These are phyloP conservation scores for Hemithea aestivaria DNA, from an alignment of 2,888 invertebrate species.

Conservation along the genomic window DNA sequence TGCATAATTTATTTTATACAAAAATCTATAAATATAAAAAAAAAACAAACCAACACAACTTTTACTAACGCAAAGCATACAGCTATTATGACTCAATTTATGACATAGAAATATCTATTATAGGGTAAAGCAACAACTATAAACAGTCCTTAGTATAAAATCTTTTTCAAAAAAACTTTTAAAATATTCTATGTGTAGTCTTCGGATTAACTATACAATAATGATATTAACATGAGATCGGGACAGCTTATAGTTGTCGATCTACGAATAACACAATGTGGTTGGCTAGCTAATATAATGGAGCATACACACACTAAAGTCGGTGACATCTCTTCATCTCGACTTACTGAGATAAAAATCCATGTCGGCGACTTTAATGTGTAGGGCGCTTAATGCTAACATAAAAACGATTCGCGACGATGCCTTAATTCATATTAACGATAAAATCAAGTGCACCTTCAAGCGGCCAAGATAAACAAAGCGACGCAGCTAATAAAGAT, in stretches of 20 bases:
- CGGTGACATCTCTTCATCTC: too few species aligned
- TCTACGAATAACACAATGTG: conserved; percentile 31
- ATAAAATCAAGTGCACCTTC: conserved; percentile 3
- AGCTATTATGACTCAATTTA: conserved; percentile 51
- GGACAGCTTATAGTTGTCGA: conserved; percentile 42
- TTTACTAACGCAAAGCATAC: conserved; percentile 45
- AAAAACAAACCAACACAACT: conserved; percentile 74
- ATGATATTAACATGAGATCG: conserved; percentile 26
- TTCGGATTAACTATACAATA: conserved; percentile 22
- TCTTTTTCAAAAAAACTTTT: conserved; percentile 22
- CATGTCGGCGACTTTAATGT: too few species aligned
- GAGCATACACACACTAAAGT: too few species aligned
- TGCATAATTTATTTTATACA: conserved; percentile 58
- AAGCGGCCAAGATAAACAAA: conserved; percentile 9
- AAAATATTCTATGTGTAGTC: conserved; percentile 22
- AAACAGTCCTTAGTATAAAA: conserved; percentile 27
- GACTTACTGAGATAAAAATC: too few species aligned
- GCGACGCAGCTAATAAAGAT: conserved; percentile 12
- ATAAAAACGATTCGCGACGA: conserved; percentile 17
- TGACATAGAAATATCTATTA: conserved; percentile 46
- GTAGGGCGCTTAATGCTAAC: conserved; percentile 25
- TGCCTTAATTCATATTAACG: conserved; percentile 15
- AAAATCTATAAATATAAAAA: conserved; percentile 52
- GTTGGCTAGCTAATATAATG: conserved; percentile 20
- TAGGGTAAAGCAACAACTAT: conserved; percentile 28